These are phyloP conservation scores for Taxidea taxus DNA, from an alignment of 2,113 vertebrate species.

Conservation along the genomic window DNA sequence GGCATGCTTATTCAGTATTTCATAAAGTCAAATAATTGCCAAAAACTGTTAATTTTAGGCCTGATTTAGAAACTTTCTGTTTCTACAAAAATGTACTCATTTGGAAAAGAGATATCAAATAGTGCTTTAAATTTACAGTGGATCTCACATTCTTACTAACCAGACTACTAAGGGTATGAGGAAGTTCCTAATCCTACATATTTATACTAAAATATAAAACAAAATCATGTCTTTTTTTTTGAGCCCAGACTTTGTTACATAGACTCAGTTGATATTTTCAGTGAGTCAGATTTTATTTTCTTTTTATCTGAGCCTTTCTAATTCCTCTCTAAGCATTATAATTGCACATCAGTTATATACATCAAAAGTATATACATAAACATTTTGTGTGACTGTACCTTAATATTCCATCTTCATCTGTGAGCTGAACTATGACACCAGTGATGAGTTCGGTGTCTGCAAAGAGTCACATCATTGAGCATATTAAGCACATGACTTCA, in stretches of 20 bases:
- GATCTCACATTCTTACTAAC: not conserved
- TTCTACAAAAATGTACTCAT: conserved; percentile 14
- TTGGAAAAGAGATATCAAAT: not conserved
- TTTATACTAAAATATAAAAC: not conserved
- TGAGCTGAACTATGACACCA: not conserved
- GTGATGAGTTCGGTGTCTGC: not conserved
- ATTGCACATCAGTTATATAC: not conserved
- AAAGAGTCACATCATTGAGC: not conserved
- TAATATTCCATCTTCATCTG: not conserved
- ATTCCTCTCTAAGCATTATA: not conserved
- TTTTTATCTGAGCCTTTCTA: not conserved
- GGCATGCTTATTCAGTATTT: not conserved
- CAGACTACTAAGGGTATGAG: not conserved
- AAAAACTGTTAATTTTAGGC: not conserved
- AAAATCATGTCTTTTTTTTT: not conserved
- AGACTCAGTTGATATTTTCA: conserved; percentile 4
- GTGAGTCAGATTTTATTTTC: not conserved
- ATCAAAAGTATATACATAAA: not conserved
- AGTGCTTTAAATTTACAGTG: not conserved
- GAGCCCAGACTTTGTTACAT: not conserved
- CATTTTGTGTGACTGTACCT: not conserved
- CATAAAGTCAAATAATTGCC: not conserved
- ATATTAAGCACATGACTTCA: not conserved
- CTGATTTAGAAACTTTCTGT: not conserved
- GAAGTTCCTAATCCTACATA: not conserved